Base-by-base conservation (phyloP, 2,113 vertebrate genomes). In the Periophthalmus modestus region DNA sequence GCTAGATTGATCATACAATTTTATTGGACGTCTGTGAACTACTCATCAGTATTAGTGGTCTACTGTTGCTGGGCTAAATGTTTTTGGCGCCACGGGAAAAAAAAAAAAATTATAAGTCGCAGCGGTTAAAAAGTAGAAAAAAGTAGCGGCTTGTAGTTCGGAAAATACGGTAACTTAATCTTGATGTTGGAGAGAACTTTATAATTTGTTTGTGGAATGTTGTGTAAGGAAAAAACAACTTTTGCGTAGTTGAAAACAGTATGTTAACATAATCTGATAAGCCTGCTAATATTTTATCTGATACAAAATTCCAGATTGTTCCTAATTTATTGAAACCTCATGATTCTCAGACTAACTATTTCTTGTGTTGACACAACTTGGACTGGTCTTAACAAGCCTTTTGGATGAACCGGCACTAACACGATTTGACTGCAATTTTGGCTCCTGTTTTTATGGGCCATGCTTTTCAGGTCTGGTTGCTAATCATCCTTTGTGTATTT, bases 401-500 rank as follows among this genome's bases (percentile, higher is more conserved):
- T 69, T 43, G 50, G 81, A 76, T 59, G 63, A 69, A 72, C 65
- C 81, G 28, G 77, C 82, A 77, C 85, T 89, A 87, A 90, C 77
- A 43, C 54, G 70, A 82, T 66, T 75, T 23, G 82, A 87, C 80
- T 78, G 68, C 83, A 80, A 54, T 62, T 66, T 58, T 77, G 71
- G 57, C 13, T 73, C 77, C 73, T 36, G 66, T 57, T 34, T 62
- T 28, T 54, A 65, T 72, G 0, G 75, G 77, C 79, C 80, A 72
- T 71, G 43, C 72, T 66, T 55, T 81, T 71, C 77, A 34, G 57
- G 69, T 72, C 77, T 1, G 43, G 68, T 57, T 24, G 46, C 68
- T 85, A 83, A 77, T 80, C 88, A 87, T 86, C 83, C 84, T 75
- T 78, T 83, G 75, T 86, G 80, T 86, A 78, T 89, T 88, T 88